Percentiles rank a stretch among this genome's conserved stretches.
phyloP scores from a whole-genome alignment of 2,797 vertebrate genomes.

The Acanthornis magna region DNA sequence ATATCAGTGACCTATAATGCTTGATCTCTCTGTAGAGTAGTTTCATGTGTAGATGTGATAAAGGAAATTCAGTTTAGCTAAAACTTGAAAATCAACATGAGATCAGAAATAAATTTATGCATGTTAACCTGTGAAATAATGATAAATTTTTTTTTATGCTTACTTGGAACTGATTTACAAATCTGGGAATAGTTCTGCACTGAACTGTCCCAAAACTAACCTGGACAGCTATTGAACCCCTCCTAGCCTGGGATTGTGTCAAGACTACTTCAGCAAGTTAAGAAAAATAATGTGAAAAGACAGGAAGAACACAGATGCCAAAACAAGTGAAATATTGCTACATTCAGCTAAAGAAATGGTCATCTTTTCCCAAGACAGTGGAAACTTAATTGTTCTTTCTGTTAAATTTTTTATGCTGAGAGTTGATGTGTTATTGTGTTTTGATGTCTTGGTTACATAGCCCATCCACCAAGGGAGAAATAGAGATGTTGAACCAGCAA shows the following conservation, averaged over 20 bases:
- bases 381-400: neutral
- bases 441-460: neutral
- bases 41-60: neutral
- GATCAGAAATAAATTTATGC: neutral
- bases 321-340: neutral
- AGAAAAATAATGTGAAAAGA: neutral
- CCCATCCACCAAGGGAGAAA: neutral
- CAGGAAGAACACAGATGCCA: neutral
- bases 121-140: neutral
- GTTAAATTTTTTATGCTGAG: neutral
- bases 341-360: neutral
- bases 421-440: neutral
- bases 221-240: neutral
- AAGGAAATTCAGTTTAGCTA: neutral
- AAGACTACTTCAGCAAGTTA: neutral
- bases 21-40: neutral
- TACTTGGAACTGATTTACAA: neutral
- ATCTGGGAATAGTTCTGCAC: neutral
- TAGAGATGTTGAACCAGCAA: neutral
- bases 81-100: neutral
- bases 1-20: neutral
- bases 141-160: neutral
- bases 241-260: neutral
- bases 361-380: neutral
- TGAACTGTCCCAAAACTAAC: neutral